Evolutionary conservation across 2,888 invertebrate genomes (phyloP), one percentile per base, ranked within the genome.

Genomic region (Ophioninae sp.): DNA sequence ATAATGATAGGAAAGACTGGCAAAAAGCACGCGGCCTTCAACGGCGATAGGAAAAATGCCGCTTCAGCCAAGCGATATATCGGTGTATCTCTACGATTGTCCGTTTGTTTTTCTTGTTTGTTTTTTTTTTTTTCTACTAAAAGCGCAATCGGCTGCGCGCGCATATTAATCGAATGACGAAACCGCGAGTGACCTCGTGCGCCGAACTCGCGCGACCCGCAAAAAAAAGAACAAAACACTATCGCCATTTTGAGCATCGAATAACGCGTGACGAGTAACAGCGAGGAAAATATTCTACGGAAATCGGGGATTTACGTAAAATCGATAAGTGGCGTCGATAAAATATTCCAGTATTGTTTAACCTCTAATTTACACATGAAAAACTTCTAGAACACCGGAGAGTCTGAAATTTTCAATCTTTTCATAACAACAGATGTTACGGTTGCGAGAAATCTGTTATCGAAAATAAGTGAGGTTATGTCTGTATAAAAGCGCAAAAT

Each of bases 171-270:
- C 64, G 57, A 67, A 44, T 50, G 67, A 69, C 39, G 70, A 70
- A 77, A 77, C 57, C 50, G 64, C 56, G 30, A 67, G 61, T 80
- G 80, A 83, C 72, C 83, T 80, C 57, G 44, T 64, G 79, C 80
- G 73, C 80, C 64, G 68, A 56, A 39, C 50, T 68, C 64, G 64
- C 44, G 62, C 59, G 83, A 80, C 61, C 62, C 64, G 72, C 21
- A 59, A 69, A n/a, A 41, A 30, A 30, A 1, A 69, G 13, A 41
- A n/a, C n/a, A n/a, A 41, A 10, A 39, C 64, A 72, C 23, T 65
- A 80, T 83, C 77, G 44, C 39, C 37, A 73, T 68, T 77, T 61
- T 21, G 21, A 39, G 30, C 10, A 39, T 59, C 21, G 69, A 65
- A 37, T 21, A 7, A 67, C 39, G 20, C n/a, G 30, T 30, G 30